A percentile compares a stretch with the other conserved stretches of the same genome.
phyloP scores from a whole-genome alignment of 2,888 invertebrate species.

The Thyatira batis region DNA sequence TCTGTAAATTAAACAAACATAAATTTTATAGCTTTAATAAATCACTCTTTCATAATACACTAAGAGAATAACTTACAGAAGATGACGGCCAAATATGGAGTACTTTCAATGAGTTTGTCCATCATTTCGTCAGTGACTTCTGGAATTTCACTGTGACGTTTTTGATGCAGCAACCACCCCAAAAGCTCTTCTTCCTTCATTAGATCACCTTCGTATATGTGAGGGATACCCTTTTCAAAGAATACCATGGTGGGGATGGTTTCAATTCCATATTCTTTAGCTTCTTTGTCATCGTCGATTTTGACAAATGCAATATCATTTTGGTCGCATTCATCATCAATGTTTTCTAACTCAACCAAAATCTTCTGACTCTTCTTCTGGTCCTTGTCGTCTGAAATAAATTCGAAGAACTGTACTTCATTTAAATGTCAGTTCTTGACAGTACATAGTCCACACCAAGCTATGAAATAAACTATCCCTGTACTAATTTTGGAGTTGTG shows the following conservation, averaged over 20 bases:
- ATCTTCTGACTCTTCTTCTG: constrained; percentile 95
- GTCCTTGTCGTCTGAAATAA: constrained; percentile 91
- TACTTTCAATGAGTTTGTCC: constrained; percentile 91
- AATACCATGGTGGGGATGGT: constrained; percentile 90
- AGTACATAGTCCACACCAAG: constrained; percentile 42
- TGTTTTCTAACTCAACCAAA: constrained; percentile 92
- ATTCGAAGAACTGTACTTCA: constrained; percentile 75
- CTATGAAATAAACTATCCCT: constrained; percentile 21
- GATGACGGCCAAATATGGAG: constrained; percentile 92
- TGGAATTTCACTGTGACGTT: constrained; percentile 94
- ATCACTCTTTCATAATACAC: constrained; percentile 1
- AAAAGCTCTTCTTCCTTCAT: constrained; percentile 94
- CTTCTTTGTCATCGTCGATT: constrained; percentile 93
- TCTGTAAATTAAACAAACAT: constrained; percentile 78
- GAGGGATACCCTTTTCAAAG: constrained; percentile 88
- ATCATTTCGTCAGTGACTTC: constrained; percentile 97
- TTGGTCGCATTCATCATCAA: constrained; percentile 96
- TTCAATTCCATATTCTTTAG: constrained; percentile 94
- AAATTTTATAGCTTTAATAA: constrained; percentile 1
- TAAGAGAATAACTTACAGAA: constrained; percentile 87
- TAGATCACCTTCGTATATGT: constrained; percentile 91
- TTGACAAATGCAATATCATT: constrained; percentile 96
- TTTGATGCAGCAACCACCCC: constrained; percentile 95
- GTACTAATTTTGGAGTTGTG: constrained; percentile 31
- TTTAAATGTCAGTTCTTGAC: constrained; percentile 77